Evolutionary conservation across 2,888 invertebrate genomes (phyloP).

Genomic region (Cheilosia grossa): DNA sequence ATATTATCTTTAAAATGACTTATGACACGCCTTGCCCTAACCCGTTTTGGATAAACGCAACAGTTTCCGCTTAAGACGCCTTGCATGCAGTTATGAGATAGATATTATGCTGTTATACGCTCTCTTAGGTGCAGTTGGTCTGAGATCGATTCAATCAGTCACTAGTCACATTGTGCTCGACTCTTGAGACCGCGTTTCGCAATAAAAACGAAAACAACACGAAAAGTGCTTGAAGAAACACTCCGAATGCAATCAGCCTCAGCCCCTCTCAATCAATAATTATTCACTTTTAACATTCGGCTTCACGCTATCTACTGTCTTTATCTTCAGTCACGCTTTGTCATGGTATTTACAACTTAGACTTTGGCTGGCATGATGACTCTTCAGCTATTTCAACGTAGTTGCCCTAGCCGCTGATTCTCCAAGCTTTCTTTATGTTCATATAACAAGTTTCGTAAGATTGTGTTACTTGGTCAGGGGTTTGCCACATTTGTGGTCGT

Average conservation of each 20-base stretch:
- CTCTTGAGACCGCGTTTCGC: conserved; percentile 10
- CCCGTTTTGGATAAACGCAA: neutral
- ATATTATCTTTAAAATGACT: neutral
- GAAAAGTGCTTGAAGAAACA: neutral
- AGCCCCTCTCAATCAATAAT: conserved; percentile 10
- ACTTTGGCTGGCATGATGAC: conserved; percentile 48
- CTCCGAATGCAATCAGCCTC: neutral
- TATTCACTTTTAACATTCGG: conserved; percentile 37
- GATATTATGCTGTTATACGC: neutral
- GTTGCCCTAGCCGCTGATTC: neutral
- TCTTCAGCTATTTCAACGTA: conserved; percentile 39
- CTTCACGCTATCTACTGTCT: neutral
- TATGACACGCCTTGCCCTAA: neutral
- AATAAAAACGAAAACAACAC: conserved; percentile 5
- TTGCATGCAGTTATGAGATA: neutral
- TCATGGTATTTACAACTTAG: conserved; percentile 33
- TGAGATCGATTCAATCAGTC: conserved; percentile 11
- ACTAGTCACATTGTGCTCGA: conserved; percentile 2
- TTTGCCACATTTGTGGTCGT: conserved; percentile 4
- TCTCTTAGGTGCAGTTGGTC: conserved; percentile 31
- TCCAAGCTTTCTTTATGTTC: conserved; percentile 56
- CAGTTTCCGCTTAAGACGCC: conserved; percentile 1
- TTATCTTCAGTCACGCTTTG: conserved; percentile 45
- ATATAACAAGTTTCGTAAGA: conserved; percentile 30
- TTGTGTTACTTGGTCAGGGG: conserved; percentile 12